These are phyloP conservation scores for Ooceraea biroi DNA, from an alignment of 1,140 invertebrate genomes.

Conservation along the genomic window DNA sequence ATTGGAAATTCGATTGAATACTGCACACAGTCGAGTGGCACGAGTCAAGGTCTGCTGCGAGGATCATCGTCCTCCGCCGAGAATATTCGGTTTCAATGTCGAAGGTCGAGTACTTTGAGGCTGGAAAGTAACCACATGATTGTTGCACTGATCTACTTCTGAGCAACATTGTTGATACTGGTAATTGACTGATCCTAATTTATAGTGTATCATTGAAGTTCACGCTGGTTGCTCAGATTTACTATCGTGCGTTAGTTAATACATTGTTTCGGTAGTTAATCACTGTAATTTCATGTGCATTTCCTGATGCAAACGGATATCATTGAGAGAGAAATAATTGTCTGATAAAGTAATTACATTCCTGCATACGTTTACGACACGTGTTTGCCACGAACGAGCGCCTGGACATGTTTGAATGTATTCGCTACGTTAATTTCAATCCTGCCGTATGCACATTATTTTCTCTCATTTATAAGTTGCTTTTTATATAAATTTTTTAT, in stretches of 20 bases:
- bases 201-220: neutral
- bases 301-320: slow-evolving; percentile 5
- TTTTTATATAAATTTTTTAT: neutral
- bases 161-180: neutral
- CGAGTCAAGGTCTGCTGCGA: slow-evolving; percentile 65
- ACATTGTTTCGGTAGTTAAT: slow-evolving; percentile 5
- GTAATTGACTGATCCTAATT: neutral
- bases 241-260: slow-evolving; percentile 1
- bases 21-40: slow-evolving; percentile 22
- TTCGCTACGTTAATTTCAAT: neutral
- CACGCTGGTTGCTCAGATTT: neutral
- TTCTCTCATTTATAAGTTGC: neutral
- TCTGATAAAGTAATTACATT: slow-evolving; percentile 42
- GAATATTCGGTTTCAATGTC: slow-evolving; percentile 68
- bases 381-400: neutral
- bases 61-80: slow-evolving; percentile 65
- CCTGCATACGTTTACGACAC: neutral
- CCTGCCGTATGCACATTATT: neutral
- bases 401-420: neutral
- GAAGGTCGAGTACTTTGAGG: slow-evolving; percentile 63
- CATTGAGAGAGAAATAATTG: slow-evolving; percentile 26
- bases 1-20: slow-evolving; percentile 53
- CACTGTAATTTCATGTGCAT: slow-evolving; percentile 2
- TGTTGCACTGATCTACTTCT: slow-evolving; percentile 59
- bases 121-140: slow-evolving; percentile 58